A percentile compares a stretch with the other conserved stretches of the same genome.
phyloP scores from a whole-genome alignment of 2,888 invertebrate species.

The Colostygia pectinataria region DNA sequence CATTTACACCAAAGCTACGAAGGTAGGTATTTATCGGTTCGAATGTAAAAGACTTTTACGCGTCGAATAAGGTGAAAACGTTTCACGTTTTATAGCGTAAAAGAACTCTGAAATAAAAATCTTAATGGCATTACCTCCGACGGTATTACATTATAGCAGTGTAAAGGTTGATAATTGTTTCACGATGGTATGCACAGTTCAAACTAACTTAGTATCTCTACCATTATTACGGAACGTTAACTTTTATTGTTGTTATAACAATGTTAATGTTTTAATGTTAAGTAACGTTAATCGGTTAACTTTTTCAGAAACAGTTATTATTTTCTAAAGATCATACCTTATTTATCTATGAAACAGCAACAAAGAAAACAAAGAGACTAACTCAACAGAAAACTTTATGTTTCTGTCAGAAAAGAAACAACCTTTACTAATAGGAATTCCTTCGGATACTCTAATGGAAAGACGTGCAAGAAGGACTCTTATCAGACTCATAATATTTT shows the following conservation, averaged over 20 bases:
- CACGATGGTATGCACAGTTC: conserved; percentile 42
- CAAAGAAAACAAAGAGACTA: conserved; percentile 43
- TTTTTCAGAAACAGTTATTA: neutral
- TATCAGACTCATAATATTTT: conserved; percentile 72
- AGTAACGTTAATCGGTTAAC: too few species aligned
- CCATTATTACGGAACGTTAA: conserved; percentile 59
- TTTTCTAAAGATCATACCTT: conserved; percentile 51
- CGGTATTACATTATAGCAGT: conserved; percentile 38
- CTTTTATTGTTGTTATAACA: conserved; percentile 58
- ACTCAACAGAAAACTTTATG: conserved; percentile 68
- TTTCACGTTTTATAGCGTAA: conserved; percentile 32
- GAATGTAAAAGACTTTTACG: conserved; percentile 30
- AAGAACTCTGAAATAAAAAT: conserved; percentile 36
- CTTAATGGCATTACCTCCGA: conserved; percentile 33
- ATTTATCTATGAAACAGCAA: conserved; percentile 38
- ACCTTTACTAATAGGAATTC: conserved; percentile 77
- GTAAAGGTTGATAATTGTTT: conserved; percentile 55
- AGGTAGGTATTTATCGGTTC: conserved; percentile 28
- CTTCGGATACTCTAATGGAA: conserved; percentile 73
- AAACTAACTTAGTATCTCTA: conserved; percentile 46
- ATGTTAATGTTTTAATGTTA: too few species aligned
- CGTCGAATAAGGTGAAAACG: conserved; percentile 31
- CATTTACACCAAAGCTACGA: conserved; percentile 2
- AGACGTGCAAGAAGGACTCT: conserved; percentile 69
- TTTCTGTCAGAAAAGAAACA: conserved; percentile 71